These are phyloP conservation scores for Scophthalmus maximus DNA, from an alignment of 2,113 vertebrate species.

Conservation along the genomic window DNA sequence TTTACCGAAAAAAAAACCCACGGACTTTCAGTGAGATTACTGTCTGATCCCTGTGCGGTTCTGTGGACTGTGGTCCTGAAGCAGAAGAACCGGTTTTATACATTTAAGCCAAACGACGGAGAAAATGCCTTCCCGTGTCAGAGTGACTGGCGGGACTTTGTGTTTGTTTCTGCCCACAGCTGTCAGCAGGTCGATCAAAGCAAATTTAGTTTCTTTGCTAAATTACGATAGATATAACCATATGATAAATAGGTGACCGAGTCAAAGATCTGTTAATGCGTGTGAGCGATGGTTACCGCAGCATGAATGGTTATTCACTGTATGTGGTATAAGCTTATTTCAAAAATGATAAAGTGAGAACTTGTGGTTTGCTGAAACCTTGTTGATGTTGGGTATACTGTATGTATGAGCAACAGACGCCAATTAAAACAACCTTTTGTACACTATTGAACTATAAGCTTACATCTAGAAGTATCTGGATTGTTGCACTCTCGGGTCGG, in stretches of 20 bases:
- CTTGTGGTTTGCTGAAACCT: conserved; percentile 37
- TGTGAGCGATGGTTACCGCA: conserved; percentile 18
- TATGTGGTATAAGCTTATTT: conserved; percentile 32
- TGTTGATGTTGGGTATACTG: conserved; percentile 1
- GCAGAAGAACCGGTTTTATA: conserved; percentile 47
- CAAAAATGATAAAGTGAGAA: conserved; percentile 22
- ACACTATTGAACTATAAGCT: conserved; percentile 19
- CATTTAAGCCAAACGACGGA: conserved; percentile 39
- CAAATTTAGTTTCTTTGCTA: conserved; percentile 36
- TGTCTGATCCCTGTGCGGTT: neutral
- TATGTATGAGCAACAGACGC: conserved; percentile 24
- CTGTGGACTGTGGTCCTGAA: too few relatives aligned
- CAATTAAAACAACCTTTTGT: conserved; percentile 34
- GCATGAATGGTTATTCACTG: conserved; percentile 52
- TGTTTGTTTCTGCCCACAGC: conserved; percentile 14
- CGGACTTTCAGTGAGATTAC: conserved; percentile 11
- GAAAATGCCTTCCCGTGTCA: conserved; percentile 54
- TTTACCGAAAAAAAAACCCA: conserved; percentile 46
- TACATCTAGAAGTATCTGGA: conserved; percentile 17
- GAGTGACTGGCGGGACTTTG: conserved; percentile 35
- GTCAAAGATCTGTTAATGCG: conserved; percentile 32
- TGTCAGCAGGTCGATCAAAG: conserved; percentile 16
- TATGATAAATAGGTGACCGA: conserved; percentile 1
- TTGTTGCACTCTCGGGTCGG: neutral
- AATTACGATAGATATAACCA: conserved; percentile 52